A percentile compares a stretch with the other conserved stretches of the same genome.
Conservation (phyloP, 2,113 vertebrate genomes). For the Physeter macrocephalus region DNA sequence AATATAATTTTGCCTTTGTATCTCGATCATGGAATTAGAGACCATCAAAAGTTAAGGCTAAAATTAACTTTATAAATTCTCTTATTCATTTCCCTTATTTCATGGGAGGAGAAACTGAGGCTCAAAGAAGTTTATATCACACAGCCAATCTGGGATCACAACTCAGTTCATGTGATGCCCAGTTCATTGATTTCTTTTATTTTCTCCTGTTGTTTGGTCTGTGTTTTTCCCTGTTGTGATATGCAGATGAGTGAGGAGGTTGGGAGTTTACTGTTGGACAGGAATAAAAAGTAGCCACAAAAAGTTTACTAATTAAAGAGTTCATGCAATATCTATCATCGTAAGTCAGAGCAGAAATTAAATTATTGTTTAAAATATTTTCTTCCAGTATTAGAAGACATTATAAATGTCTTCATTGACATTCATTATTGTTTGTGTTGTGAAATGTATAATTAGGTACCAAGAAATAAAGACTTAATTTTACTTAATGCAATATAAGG, state of each 20-base stretch:
- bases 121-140: not conserved
- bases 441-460: not conserved
- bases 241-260: not conserved
- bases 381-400: not conserved
- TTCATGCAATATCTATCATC: not conserved
- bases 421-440: not conserved
- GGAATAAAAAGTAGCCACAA: not conserved
- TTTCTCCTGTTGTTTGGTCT: not conserved
- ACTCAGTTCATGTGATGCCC: not conserved
- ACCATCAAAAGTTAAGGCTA: not conserved
- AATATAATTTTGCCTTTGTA: not conserved
- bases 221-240: not conserved
- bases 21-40: not conserved
- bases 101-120: not conserved
- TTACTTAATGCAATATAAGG: not conserved
- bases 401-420: not conserved
- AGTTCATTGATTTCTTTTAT: not conserved
- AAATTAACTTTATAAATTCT: not conserved
- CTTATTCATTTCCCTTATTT: not conserved
- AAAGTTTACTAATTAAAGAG: not conserved
- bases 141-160: not conserved
- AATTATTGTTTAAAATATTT: not conserved
- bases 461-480: constrained; percentile 9
- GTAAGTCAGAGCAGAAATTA: not conserved
- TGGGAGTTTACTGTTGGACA: not conserved